Evolutionary conservation across 1,140 invertebrate species (phyloP).

Genomic region (Ceratosolen solmsi): DNA sequence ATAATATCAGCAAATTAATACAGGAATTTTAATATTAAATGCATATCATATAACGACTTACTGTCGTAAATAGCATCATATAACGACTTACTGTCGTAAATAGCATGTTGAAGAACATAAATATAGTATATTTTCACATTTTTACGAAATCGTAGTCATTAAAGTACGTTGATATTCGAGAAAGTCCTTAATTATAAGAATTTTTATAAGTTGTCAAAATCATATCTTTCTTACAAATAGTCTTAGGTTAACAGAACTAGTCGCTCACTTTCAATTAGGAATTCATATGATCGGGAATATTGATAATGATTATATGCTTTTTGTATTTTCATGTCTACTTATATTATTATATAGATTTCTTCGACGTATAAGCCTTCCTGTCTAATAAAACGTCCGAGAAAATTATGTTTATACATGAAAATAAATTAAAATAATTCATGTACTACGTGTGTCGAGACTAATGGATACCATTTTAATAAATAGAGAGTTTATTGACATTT

Average conservation of each 20-base stretch:
- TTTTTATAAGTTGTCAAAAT: slow-evolving; percentile 54
- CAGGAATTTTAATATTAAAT: slow-evolving; percentile 38
- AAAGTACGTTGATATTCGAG: slow-evolving; percentile 48
- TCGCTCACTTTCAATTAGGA: slow-evolving; percentile 9
- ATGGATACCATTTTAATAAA: neutral
- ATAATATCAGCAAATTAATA: slow-evolving; percentile 47
- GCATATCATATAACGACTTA: slow-evolving; percentile 43
- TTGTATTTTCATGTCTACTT: neutral
- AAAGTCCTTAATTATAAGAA: slow-evolving; percentile 57
- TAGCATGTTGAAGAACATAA: slow-evolving; percentile 39
- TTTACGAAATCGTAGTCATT: slow-evolving; percentile 41
- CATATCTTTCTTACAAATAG: slow-evolving; percentile 29
- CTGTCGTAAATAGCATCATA: slow-evolving; percentile 46
- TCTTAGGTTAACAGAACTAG: neutral
- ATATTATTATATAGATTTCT: neutral
- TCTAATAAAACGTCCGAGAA: neutral
- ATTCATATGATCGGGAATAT: neutral
- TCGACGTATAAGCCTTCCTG: neutral
- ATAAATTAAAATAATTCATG: neutral
- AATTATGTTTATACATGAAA: neutral
- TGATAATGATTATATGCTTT: neutral
- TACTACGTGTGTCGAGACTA: neutral
- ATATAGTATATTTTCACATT: slow-evolving; percentile 40
- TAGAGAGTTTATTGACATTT: neutral
- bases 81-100: slow-evolving; percentile 36